These are phyloP conservation scores for Zosterops lateralis DNA, from an alignment of 2,113 vertebrate genomes.

Conservation along the genomic window DNA sequence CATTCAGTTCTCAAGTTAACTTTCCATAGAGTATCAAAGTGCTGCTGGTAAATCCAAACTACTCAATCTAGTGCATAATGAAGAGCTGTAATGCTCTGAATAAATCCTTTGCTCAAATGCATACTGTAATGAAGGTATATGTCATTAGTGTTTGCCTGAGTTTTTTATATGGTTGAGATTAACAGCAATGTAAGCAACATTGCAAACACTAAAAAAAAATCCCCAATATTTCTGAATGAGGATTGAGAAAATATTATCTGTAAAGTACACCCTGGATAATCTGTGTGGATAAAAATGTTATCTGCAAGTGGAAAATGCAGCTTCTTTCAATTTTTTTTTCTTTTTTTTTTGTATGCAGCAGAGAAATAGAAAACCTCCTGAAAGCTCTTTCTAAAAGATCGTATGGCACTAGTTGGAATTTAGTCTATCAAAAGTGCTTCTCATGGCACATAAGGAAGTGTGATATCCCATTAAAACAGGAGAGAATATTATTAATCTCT, in stretches of 20 bases:
- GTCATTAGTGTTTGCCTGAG: not conserved
- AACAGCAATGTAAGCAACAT: not conserved
- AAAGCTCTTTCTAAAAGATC: not conserved
- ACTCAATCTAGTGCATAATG: not conserved
- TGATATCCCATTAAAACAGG: not conserved
- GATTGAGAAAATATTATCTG: not conserved
- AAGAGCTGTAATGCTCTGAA: not conserved
- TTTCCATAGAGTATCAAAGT: not conserved
- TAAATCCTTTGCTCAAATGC: not conserved
- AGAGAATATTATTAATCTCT: not conserved
- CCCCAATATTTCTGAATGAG: not conserved
- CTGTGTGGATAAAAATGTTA: not conserved
- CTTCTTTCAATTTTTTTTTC: not conserved
- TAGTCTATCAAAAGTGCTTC: not conserved
- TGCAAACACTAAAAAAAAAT: not conserved
- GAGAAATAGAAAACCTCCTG: not conserved
- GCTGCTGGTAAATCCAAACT: not conserved
- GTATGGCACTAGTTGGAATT: not conserved
- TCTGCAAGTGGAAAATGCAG: not conserved
- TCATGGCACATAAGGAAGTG: not conserved
- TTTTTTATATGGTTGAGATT: not conserved
- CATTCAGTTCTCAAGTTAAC: not conserved
- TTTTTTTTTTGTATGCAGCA: not conserved
- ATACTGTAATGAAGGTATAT: not conserved
- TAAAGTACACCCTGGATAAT: not conserved